Conservation (phyloP, 2,113 vertebrate genomes). For the Paraplagusia blochii region DNA sequence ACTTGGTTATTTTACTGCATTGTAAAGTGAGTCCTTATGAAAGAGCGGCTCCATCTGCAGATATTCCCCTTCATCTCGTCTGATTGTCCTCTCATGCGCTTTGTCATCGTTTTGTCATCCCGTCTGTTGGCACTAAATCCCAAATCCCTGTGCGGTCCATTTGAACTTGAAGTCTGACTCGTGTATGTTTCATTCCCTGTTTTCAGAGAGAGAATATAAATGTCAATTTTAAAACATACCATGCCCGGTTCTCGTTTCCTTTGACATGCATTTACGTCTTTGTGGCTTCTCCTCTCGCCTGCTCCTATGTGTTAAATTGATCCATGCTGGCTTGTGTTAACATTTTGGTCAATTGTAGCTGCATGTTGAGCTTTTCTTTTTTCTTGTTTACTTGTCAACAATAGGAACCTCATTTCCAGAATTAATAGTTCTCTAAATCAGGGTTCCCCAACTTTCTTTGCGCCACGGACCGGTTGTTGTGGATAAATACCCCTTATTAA, state of each 20-base stretch:
- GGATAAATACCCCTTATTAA: too few species aligned
- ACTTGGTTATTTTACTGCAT: constrained; percentile 55
- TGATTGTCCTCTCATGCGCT: constrained; percentile 37
- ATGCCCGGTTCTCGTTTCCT: constrained; percentile 12
- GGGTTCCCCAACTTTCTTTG: too few species aligned
- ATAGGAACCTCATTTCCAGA: too few species aligned
- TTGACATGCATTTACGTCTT: constrained; percentile 13
- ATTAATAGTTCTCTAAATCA: too few species aligned
- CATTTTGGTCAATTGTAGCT: constrained; percentile 1
- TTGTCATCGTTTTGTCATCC: constrained; percentile 37
- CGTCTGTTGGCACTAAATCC: constrained; percentile 7
- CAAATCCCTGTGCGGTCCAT: constrained; percentile 16
- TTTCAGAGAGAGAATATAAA: constrained; percentile 9
- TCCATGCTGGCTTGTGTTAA: constrained; percentile 11
- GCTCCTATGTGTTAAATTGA: constrained; percentile 5
- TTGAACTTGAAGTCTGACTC: constrained; percentile 21
- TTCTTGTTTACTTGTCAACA: neutral
- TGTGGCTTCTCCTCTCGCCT: constrained; percentile 1
- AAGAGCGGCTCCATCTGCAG: constrained; percentile 9
- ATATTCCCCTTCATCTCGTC: constrained; percentile 9
- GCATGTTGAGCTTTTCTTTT: neutral
- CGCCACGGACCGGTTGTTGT: too few species aligned
- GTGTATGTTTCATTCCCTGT: constrained; percentile 14
- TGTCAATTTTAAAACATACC: constrained; percentile 14
- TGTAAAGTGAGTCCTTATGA: constrained; percentile 59